Conservation (phyloP, 1,140 invertebrate genomes). For the Caenorhabditis remanei region DNA sequence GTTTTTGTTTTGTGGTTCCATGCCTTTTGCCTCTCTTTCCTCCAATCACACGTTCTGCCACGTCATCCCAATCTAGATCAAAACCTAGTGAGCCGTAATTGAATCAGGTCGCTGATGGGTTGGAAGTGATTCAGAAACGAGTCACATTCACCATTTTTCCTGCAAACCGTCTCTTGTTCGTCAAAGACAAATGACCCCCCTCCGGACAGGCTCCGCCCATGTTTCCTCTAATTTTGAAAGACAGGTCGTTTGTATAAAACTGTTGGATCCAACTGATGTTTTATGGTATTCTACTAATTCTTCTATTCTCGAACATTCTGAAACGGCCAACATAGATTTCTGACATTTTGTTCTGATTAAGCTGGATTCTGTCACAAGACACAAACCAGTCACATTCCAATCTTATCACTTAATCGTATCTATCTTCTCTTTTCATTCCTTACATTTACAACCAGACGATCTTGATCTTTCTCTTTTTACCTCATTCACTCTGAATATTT, state of each 20-base stretch:
- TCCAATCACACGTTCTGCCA: neutral
- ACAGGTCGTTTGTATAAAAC: slow-evolving; percentile 1
- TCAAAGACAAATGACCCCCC: slow-evolving; percentile 52
- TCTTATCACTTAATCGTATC: slow-evolving; percentile 15
- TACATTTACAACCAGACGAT: slow-evolving; percentile 9
- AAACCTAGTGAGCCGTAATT: slow-evolving; percentile 46
- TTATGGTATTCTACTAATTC: neutral
- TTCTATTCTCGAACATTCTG: neutral
- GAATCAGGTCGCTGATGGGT: slow-evolving; percentile 32
- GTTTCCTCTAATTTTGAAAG: neutral
- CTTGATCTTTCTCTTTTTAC: slow-evolving; percentile 18
- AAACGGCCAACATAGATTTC: neutral
- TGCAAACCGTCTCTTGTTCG: slow-evolving; percentile 50
- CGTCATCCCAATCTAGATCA: slow-evolving; percentile 42
- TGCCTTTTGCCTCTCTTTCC: neutral
- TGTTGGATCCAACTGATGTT: neutral
- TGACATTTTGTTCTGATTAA: neutral
- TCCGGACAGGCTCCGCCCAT: slow-evolving; percentile 1
- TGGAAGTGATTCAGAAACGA: slow-evolving; percentile 38
- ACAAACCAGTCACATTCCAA: slow-evolving; percentile 18
- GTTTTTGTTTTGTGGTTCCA: neutral
- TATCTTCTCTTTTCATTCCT: slow-evolving; percentile 2
- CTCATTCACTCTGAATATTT: neutral
- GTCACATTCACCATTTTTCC: slow-evolving; percentile 15
- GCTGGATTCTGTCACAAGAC: slow-evolving; percentile 11